Base-by-base conservation (phyloP, 2,113 vertebrate genomes). In the Porphyrio hochstetteri region DNA sequence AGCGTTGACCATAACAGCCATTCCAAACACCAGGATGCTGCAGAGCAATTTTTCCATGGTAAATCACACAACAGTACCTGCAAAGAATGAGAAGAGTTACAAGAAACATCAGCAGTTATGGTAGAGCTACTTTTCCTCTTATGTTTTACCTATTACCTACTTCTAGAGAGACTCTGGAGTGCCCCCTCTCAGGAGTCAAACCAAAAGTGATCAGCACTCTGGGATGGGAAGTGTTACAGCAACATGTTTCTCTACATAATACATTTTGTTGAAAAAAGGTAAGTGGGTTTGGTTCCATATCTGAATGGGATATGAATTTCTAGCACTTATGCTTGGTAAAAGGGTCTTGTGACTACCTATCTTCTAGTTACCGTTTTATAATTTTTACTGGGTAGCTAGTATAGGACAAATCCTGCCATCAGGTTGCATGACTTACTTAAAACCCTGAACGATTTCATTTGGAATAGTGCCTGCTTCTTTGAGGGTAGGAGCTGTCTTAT, bases 31-130 rank as follows among this genome's bases (percentile, higher is more conserved):
- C 98, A 99, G 98, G 98, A 99, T 98, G 97, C 98, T 96, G 92
- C 98, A 98, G 98, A 99, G 98, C 98, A 99, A 98, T 98, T 98
- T 99, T 99, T 99, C 99, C 99, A 99, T 99, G 98, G 98, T 99
- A 98, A 97, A 98, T 99, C 98, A 98, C 83, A 91, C 97, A 93
- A 85, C 85, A 92, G 97, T 64, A 98, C 98, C 99, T 99, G 97
- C 64, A 97, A 97, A 55, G 93, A 87, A 97, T 3, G 14, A 70
- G 96, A 82, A 89, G 63, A 95, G 40, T 92, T 57, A 92, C 52
- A 79, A 78, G 48, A 38, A 95, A 53, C 48, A 63, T 91, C 36
- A 84, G 56, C 2, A 36, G 29, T 20, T 53, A 38, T 29, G 4
- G 24, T 12, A 53, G 1, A 70, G 61, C 33, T 69, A 53, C 10